phyloP scores from a whole-genome alignment of 2,888 invertebrate genomes.

The Pyralis farinalis region DNA sequence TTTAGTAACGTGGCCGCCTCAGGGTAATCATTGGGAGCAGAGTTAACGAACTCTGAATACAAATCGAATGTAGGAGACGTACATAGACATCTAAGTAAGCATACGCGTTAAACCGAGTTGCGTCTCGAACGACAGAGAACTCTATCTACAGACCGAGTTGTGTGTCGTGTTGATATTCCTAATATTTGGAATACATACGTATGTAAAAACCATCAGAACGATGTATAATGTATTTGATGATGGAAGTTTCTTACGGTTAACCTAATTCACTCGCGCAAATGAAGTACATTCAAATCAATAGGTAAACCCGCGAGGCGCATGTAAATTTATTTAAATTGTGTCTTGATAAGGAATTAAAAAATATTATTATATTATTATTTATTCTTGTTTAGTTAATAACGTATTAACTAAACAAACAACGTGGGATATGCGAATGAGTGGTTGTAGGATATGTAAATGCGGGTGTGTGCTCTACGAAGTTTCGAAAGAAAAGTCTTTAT shows the following conservation, averaged over 20 bases:
- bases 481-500: no score
- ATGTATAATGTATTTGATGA: constrained; percentile 6
- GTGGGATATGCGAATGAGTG: no score
- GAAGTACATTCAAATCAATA: constrained; percentile 8
- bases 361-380: no score
- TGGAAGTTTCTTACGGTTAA: constrained; percentile 5
- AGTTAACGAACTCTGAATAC: constrained; percentile 67
- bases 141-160: neutral
- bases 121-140: neutral
- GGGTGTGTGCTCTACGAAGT: no score
- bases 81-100: constrained; percentile 17
- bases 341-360: no score
- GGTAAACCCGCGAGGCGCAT: constrained; percentile 1
- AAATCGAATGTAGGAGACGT: constrained; percentile 54
- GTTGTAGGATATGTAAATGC: no score
- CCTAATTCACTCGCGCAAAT: constrained; percentile 8
- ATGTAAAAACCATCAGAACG: neutral
- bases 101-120: constrained; percentile 2
- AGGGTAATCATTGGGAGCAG: constrained; percentile 50
- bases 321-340: no score
- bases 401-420: no score
- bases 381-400: no score
- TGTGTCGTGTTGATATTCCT: neutral
- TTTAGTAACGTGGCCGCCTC: constrained; percentile 35
- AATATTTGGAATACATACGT: constrained; percentile 12